Evolutionary conservation across 1,140 invertebrate genomes (phyloP), one percentile per base, ranked within the genome.

Genomic region (Nymphalis io): DNA sequence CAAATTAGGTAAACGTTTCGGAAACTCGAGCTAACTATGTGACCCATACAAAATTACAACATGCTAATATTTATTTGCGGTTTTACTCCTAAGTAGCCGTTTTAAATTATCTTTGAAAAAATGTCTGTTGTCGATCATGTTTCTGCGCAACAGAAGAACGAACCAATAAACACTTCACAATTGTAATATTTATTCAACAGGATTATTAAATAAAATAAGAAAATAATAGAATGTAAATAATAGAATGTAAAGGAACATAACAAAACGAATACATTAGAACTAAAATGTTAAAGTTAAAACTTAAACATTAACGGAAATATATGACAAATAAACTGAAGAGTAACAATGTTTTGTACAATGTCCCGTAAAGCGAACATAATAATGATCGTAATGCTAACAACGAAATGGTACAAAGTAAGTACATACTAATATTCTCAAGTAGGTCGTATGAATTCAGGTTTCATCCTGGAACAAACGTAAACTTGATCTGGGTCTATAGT

Each of bases 331-430:
- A 51, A 51, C 51, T 46, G 63, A 23, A 27, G 20, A 21, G 20
- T 74, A 70, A 74, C 68, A 70, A 74, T 63, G 59, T 70, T 74
- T 71, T 68, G 67, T 60, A 72, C 42, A 64, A 57, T 55, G 62
- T 69, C 68, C 66, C 74, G 73, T 73, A 76, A 70, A 74, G 68
- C 66, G 60, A 59, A 71, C 68, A 68, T 72, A 75, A 72, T 71
- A 73, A 76, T 73, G 71, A 70, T 73, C 66, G 59, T 74, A 81
- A 76, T 74, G 67, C 63, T 40, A 60, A 71, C 53, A 67, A 67
- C 72, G 61, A 68, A 60, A 71, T 68, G 70, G 70, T 72, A 80
- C 80, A 79, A 76, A 75, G 74, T 79, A 79, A 65, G 61, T 27
- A n/a, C n/a, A n/a, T n/a, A 63, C n/a, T 55, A 55, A 53, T 59